A percentile compares a stretch with the other conserved stretches of the same genome.
Conservation (phyloP, 2,797 vertebrate species). For the Notamacropus eugenii region DNA sequence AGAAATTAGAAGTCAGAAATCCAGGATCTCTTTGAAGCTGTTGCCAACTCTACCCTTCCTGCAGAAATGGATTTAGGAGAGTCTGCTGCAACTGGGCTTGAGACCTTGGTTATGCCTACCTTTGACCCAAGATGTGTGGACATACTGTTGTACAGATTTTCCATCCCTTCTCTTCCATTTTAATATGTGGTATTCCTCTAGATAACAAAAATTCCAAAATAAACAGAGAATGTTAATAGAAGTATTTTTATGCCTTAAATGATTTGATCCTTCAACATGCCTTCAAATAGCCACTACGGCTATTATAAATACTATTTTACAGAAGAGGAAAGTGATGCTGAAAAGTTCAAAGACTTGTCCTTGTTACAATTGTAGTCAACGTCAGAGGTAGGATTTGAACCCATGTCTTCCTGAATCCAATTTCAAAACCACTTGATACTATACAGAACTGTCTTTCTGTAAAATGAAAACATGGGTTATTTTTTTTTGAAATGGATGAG, state of each 20-base stretch:
- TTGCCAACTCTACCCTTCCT: neutral
- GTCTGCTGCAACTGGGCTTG: neutral
- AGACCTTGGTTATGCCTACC: neutral
- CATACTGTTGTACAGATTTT: neutral
- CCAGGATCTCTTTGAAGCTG: neutral
- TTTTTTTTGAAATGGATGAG: neutral
- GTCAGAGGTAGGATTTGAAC: neutral
- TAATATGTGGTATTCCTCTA: neutral
- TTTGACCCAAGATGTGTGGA: neutral
- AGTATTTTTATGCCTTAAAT: neutral
- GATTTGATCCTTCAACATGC: neutral
- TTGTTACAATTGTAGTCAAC: neutral
- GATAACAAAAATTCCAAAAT: neutral
- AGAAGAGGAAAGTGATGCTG: neutral
- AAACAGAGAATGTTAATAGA: neutral
- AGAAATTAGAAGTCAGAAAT: neutral
- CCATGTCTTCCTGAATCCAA: neutral
- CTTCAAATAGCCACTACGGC: neutral
- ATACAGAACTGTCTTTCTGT: neutral
- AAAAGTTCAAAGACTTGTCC: neutral
- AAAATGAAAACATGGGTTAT: neutral
- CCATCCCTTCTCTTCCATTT: neutral
- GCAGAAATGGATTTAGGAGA: neutral
- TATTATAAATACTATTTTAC: neutral
- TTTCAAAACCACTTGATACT: neutral